Conservation (phyloP, 1,140 invertebrate species). For the Bombus difficillimus region DNA sequence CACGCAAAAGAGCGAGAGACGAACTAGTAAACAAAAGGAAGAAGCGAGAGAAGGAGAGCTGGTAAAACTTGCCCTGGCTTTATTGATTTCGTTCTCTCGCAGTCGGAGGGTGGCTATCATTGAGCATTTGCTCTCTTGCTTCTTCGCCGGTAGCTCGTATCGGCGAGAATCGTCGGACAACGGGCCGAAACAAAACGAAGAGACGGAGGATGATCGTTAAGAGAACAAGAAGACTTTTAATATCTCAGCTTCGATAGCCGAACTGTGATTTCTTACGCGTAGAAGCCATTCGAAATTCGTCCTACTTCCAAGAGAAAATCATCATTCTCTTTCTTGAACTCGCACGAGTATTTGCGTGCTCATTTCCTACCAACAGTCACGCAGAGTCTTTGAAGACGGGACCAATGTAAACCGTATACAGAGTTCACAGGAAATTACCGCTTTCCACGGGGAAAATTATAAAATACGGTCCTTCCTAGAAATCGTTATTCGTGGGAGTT, state of each 20-base stretch:
- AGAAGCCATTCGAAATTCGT: not conserved
- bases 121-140: constrained; percentile 56
- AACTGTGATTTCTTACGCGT: constrained; percentile 52
- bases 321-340: not conserved
- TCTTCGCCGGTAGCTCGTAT: not conserved
- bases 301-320: not conserved
- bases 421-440: constrained; percentile 1
- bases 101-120: constrained; percentile 54
- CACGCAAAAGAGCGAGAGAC: not conserved
- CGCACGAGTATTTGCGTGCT: not conserved
- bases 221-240: constrained; percentile 27
- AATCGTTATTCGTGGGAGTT: not conserved
- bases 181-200: not conserved
- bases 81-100: constrained; percentile 63
- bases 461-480: not conserved
- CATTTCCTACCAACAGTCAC: not conserved
- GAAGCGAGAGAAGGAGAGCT: not conserved
- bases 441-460: not conserved
- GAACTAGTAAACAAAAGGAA: constrained; percentile 1
- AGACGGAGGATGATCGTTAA: constrained; percentile 32
- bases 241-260: constrained; percentile 27
- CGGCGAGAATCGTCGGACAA: not conserved
- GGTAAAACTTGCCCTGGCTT: constrained; percentile 47
- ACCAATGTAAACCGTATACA: not conserved
- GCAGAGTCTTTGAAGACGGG: not conserved